Base-by-base conservation (phyloP, 2,797 vertebrate species). In the Steatocranus sp. region DNA sequence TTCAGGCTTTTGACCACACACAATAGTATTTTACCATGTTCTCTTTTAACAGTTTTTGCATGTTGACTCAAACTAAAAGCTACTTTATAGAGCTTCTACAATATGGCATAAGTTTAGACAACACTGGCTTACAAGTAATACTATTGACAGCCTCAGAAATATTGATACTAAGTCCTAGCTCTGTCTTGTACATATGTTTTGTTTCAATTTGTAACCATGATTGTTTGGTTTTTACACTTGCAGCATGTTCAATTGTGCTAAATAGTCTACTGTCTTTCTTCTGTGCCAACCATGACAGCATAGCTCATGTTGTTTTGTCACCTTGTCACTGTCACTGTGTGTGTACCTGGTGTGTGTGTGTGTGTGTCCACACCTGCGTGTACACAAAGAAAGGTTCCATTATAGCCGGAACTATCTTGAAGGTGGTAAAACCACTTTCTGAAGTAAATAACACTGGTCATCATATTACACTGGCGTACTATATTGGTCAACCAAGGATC, bases 171-270 rank as follows among this genome's bases (percentile, higher is more conserved):
- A 48, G 11, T 36, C 79, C 25, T 18, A 9, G 30, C 8, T 70
- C 5, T 80, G 12, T 50, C 43, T 70, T 41, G 11, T 36, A 11
- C 49, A 49, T 25, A 56, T 25, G 66, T 89, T 82, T 91, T 56
- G 80, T 89, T 91, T 89, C 76, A 83, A 27, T 81, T 89, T 84
- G 10, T 51, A 23, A 54, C 73, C 4, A 30, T 34, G 56, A 49
- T 7, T 43, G 34, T 30, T 43, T 78, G 25, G 20, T 51, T 25
- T 53, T n/a, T 43, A 23, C 30, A 75, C 3, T 46, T 46, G n/a
- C 9, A 79, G 17, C 41, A 17, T 25, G 48, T 48, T 41, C 25
- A 4, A 6, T 7, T 82, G 17, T 23, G 23, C 61, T 43, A 5
- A 68, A 61, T 56, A 68, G 63, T 25, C 20, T 25, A 11, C 38